Evolutionary conservation across 2,797 vertebrate species (phyloP).

Genomic region (Enteromius mattozi): DNA sequence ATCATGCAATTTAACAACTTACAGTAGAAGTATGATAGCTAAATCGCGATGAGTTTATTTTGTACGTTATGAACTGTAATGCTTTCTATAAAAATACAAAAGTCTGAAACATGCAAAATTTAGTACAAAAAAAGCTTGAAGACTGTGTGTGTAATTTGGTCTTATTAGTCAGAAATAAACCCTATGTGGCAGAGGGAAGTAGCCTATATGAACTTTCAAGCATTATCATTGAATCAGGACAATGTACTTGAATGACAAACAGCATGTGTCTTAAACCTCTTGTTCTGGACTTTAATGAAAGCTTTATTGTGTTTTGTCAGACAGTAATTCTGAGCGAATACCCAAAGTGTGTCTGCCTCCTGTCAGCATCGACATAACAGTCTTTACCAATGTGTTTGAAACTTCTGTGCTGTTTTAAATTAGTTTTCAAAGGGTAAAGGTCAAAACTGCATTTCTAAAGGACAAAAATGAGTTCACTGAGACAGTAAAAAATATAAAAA

Average conservation of each 20-base stretch:
- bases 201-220: not conserved
- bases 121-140: not conserved
- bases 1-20: not conserved
- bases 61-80: not conserved
- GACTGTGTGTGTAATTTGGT: not conserved
- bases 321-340: conserved; percentile 57
- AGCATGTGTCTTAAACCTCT: not conserved
- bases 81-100: not conserved
- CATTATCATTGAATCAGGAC: conserved; percentile 12
- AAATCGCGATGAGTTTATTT: not conserved
- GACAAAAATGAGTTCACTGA: not conserved
- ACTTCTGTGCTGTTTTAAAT: conserved; percentile 40
- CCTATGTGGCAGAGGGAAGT: not conserved
- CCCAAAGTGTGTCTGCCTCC: conserved; percentile 53
- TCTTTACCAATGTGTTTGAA: conserved; percentile 58
- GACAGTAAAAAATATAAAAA: not conserved
- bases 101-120: not conserved
- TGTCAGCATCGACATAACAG: conserved; percentile 52
- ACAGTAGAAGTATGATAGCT: not conserved
- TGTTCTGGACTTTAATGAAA: conserved; percentile 16
- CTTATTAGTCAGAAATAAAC: not conserved
- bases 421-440: conserved; percentile 44
- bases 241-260: conserved; percentile 3
- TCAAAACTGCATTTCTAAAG: not conserved
- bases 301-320: conserved; percentile 50